Conservation (phyloP, 2,888 invertebrate species). For the Callosobruchus maculatus region DNA sequence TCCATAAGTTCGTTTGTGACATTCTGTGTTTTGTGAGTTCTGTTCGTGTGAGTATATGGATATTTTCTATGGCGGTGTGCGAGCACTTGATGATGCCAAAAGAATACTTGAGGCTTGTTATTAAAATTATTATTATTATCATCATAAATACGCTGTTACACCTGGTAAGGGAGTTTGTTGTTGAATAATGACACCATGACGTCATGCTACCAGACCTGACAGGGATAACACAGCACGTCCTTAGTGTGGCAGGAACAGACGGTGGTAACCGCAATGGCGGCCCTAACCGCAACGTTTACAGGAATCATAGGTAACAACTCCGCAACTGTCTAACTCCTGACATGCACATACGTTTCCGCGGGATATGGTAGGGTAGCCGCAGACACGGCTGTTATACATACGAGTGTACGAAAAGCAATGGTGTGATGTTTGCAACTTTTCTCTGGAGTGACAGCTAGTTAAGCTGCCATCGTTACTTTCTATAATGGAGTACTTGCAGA, state of each 20-base stretch:
- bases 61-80: too few relatives aligned
- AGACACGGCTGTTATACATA: neutral
- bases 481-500: too few relatives aligned
- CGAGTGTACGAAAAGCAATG: neutral
- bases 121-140: too few relatives aligned
- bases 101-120: too few relatives aligned
- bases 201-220: neutral
- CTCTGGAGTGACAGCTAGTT: neutral
- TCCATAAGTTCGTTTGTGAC: too few relatives aligned
- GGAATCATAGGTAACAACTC: neutral
- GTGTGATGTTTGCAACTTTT: neutral
- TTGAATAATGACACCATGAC: neutral
- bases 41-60: too few relatives aligned
- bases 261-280: neutral
- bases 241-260: conserved; percentile 22
- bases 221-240: conserved; percentile 15
- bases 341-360: neutral
- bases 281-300: neutral
- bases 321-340: neutral
- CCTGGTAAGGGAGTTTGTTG: too few relatives aligned
- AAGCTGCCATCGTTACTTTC: neutral
- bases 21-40: too few relatives aligned
- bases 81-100: too few relatives aligned
- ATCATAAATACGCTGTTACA: too few relatives aligned
- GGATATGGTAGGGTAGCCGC: neutral